These are phyloP conservation scores for Lindbergichthys nudifrons DNA, from an alignment of 2,797 vertebrate species.

Conservation along the genomic window DNA sequence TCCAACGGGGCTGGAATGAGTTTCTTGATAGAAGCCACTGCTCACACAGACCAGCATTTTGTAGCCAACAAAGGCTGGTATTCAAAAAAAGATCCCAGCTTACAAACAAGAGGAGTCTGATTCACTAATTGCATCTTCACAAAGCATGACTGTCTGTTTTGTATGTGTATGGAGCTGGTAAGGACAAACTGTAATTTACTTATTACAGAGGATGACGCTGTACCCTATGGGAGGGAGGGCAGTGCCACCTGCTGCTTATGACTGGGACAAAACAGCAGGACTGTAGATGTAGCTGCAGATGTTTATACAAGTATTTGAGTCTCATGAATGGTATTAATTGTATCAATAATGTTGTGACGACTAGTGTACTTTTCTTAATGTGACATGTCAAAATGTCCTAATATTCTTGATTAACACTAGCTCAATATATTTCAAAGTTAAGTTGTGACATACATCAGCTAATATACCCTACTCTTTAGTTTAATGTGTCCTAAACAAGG, in stretches of 20 bases:
- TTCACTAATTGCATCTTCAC: slow-evolving; percentile 17
- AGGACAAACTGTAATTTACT: slow-evolving; percentile 4
- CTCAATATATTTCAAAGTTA: no score
- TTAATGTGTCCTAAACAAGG: no score
- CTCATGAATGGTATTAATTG: background rate
- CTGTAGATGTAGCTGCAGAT: background rate
- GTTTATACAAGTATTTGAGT: background rate
- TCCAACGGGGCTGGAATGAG: slow-evolving; percentile 32
- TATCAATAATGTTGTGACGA: background rate
- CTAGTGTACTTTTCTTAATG: background rate
- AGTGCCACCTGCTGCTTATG: slow-evolving; percentile 74
- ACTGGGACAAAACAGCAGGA: slow-evolving; percentile 21
- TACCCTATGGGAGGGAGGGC: slow-evolving; percentile 36
- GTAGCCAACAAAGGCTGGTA: slow-evolving; percentile 6
- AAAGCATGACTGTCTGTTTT: slow-evolving; percentile 9
- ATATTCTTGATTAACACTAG: background rate
- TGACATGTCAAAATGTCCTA: background rate
- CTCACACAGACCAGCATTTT: slow-evolving; percentile 6
- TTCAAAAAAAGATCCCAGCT: slow-evolving; percentile 16
- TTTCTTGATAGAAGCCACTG: slow-evolving; percentile 45
- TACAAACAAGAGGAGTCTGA: slow-evolving; percentile 11
- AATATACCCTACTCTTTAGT: no score
- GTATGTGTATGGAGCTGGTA: background rate
- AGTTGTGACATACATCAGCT: no score
- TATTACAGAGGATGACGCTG: slow-evolving; percentile 12